Conservation (phyloP, 2,888 invertebrate species). For the Xestia c-nigrum region DNA sequence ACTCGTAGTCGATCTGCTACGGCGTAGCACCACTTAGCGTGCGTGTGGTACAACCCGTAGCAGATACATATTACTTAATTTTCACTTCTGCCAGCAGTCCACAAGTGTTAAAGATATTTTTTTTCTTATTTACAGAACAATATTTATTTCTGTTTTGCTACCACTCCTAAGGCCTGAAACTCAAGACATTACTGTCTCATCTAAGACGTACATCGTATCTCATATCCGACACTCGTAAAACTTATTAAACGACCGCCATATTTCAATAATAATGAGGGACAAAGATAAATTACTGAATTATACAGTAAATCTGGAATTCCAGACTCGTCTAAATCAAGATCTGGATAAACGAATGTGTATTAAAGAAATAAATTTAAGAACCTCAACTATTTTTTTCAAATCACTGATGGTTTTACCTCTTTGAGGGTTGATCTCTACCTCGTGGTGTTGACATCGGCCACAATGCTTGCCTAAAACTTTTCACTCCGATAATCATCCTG, state of each 20-base stretch:
- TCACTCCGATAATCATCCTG: background rate
- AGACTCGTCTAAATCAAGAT: background rate
- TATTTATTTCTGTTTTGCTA: constrained; percentile 10
- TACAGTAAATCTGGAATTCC: constrained; percentile 30
- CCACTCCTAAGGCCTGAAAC: constrained; percentile 29
- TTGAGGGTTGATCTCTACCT: background rate
- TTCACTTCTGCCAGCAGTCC: too few relatives aligned
- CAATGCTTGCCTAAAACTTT: background rate
- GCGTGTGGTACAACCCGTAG: too few relatives aligned
- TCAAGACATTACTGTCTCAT: constrained; percentile 9
- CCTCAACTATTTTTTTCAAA: background rate
- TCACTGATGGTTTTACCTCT: background rate
- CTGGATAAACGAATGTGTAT: background rate
- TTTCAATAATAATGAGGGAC: constrained; percentile 54
- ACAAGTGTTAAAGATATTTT: too few relatives aligned
- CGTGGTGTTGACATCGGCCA: background rate
- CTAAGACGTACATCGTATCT: constrained; percentile 42
- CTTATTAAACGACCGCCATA: constrained; percentile 48
- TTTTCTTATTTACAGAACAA: background rate
- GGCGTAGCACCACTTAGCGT: too few relatives aligned
- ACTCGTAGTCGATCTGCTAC: too few relatives aligned
- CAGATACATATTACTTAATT: too few relatives aligned
- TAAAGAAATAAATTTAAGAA: background rate
- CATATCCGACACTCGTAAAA: constrained; percentile 60
- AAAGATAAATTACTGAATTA: constrained; percentile 26